Percentiles rank a stretch among this genome's conserved stretches.
These are phyloP conservation scores for Chrysina gloriosa DNA, from an alignment of 2,888 invertebrate species.

Conservation along the genomic window DNA sequence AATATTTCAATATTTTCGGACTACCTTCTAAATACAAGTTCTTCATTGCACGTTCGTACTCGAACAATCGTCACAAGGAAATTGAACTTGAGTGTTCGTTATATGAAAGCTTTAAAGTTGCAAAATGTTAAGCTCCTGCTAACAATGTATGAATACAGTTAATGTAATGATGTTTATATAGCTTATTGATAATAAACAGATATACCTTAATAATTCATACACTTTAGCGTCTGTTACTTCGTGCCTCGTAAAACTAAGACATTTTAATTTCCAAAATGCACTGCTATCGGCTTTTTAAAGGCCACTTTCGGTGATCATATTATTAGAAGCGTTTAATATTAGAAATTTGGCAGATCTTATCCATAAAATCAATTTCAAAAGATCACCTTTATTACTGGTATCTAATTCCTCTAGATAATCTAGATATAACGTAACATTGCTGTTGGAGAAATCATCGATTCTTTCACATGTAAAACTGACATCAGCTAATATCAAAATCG, in stretches of 20 bases:
- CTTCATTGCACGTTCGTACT: constrained; percentile 66
- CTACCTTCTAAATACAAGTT: constrained; percentile 70
- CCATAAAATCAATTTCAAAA: constrained; percentile 68
- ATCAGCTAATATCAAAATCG: constrained; percentile 61
- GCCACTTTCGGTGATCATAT: constrained; percentile 63
- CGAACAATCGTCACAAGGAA: constrained; percentile 71
- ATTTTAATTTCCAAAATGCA: constrained; percentile 66
- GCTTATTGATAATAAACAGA: constrained; percentile 49
- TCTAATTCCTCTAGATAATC: constrained; percentile 71
- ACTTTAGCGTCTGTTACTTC: constrained; percentile 73
- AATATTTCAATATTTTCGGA: constrained; percentile 64
- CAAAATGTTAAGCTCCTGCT: constrained; percentile 62
- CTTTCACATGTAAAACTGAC: constrained; percentile 64
- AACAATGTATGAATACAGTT: constrained; percentile 45
- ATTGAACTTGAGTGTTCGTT: constrained; percentile 70
- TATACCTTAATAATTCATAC: constrained; percentile 66
- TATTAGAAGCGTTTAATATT: constrained; percentile 69
- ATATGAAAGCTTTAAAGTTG: constrained; percentile 67
- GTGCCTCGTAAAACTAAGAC: constrained; percentile 70
- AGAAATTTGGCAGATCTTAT: constrained; percentile 70
- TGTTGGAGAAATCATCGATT: constrained; percentile 63
- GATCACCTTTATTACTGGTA: constrained; percentile 68
- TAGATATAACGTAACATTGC: constrained; percentile 65
- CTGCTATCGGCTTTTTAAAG: constrained; percentile 69
- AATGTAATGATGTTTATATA: too few relatives aligned